These are phyloP conservation scores for Circaetus cinerascens DNA, from an alignment of 2,113 vertebrate genomes.

Conservation along the genomic window DNA sequence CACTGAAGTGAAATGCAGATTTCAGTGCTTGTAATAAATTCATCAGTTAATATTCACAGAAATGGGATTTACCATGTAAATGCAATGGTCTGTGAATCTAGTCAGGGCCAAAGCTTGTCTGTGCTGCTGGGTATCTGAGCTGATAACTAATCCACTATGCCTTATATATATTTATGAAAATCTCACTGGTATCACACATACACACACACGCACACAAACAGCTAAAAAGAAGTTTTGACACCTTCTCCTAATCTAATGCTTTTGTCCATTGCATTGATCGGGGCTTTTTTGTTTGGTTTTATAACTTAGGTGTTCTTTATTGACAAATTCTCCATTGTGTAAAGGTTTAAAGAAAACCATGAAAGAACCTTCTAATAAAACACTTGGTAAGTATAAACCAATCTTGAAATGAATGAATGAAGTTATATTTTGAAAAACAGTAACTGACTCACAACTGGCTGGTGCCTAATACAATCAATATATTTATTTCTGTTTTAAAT, in stretches of 20 bases:
- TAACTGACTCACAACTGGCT: neutral
- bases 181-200: neutral
- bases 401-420: neutral
- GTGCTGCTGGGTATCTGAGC: neutral
- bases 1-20: neutral
- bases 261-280: neutral
- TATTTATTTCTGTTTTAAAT: neutral
- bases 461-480: neutral
- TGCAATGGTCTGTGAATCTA: neutral
- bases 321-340: slow-evolving; percentile 77
- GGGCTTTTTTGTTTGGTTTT: slow-evolving; percentile 1
- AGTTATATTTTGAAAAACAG: neutral
- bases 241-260: neutral
- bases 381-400: slow-evolving; percentile 64
- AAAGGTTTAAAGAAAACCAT: slow-evolving; percentile 54
- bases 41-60: neutral
- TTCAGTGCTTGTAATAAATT: neutral
- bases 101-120: neutral
- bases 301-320: slow-evolving; percentile 73
- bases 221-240: neutral
- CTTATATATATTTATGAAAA: neutral
- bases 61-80: neutral
- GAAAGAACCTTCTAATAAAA: slow-evolving; percentile 46
- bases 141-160: neutral
- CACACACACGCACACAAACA: neutral